Base-by-base conservation (phyloP, 1,140 invertebrate genomes). In the Streblospio benedicti region DNA sequence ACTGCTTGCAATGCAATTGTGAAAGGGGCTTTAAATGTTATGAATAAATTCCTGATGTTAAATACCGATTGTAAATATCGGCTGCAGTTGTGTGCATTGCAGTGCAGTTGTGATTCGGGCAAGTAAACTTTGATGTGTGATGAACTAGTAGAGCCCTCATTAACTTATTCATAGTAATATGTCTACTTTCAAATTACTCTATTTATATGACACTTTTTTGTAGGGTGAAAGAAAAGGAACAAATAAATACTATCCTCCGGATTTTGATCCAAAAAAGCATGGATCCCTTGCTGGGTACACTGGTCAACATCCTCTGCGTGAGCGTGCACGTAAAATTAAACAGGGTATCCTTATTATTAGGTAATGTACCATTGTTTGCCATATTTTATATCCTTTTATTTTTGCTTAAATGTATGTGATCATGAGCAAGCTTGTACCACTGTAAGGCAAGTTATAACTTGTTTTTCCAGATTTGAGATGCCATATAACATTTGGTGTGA, bases 401-500 rank as follows among this genome's bases (percentile, higher is more conserved):
- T 35, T 12, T 45, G 27, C 16, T 60, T 41, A 14, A 57, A 25
- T 12, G 14, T n/a, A n/a, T n/a, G n/a, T n/a, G n/a, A n/a, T 45
- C 44, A 45, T 23, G 44, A 25, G 16, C 44, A n/a, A n/a, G n/a
- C n/a, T n/a, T n/a, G n/a, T n/a, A n/a, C n/a, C n/a, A n/a, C n/a
- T n/a, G n/a, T n/a, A n/a, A n/a, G n/a, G n/a, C n/a, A n/a, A 12
- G 6, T 6, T 60, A 9, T 61, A 6, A 61, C 4, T 1, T 52
- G 47, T 30, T 63, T 57, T 57, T 64, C 2, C 47, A 82, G 95
- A 57, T 99, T 99, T 85, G 97, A 99, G 81, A 96, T 99, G 93
- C 97, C 97, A 0, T 99, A 95, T 69, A 99, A 99, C 78, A 98
- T 99, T 65, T 99, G 94, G 94, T 97, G 94, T 70, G 87, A 93